Percentiles rank a stretch among this genome's conserved stretches.
Conservation (phyloP, 2,113 vertebrate species). For the Azemiops feae region DNA sequence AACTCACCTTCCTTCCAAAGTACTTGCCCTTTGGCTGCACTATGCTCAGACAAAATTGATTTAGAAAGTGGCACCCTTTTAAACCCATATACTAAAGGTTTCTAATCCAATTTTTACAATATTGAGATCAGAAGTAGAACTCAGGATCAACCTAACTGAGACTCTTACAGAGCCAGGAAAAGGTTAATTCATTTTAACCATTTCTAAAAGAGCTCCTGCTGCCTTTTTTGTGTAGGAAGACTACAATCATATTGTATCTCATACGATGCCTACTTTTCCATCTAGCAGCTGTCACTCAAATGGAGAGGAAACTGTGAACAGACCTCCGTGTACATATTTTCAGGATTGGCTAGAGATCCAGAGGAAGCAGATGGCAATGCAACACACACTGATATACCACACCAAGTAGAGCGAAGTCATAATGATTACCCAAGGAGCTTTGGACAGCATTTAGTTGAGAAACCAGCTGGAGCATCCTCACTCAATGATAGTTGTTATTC, state of each 20-base stretch:
- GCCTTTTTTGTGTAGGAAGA: not conserved
- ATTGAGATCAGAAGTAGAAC: not conserved
- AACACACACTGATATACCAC: not conserved
- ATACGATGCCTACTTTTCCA: not conserved
- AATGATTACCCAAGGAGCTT: not conserved
- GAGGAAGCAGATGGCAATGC: not conserved
- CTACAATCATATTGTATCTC: not conserved
- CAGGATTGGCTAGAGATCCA: not conserved
- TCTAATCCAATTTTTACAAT: not conserved
- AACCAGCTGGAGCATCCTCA: not conserved
- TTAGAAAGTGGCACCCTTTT: not conserved
- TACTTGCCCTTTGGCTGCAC: not conserved
- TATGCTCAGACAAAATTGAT: conserved; percentile 6
- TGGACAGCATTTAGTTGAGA: not conserved
- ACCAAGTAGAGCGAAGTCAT: not conserved
- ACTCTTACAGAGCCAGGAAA: not conserved
- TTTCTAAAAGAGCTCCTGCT: not conserved
- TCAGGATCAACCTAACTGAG: not conserved
- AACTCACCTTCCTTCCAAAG: not conserved
- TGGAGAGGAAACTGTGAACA: not conserved
- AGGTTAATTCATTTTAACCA: not conserved
- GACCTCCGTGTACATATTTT: not conserved
- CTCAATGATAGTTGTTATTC: not conserved
- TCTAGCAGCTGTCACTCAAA: not conserved
- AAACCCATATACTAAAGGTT: not conserved